These are phyloP conservation scores for Anguilla megastoma DNA, from an alignment of 2,797 vertebrate genomes.

Conservation along the genomic window DNA sequence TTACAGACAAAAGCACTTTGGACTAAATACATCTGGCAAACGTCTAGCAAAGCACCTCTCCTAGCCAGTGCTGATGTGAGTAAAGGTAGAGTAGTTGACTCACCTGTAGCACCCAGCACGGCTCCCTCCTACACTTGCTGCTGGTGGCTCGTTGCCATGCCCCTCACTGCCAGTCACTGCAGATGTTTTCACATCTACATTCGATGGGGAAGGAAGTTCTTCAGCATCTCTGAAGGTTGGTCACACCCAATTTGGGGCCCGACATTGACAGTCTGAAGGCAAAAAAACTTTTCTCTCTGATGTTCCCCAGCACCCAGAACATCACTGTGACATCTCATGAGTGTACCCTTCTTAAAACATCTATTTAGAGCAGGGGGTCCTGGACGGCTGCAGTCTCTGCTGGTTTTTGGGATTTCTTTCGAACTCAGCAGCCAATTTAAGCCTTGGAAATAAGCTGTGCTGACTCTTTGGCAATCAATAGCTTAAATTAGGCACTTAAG, in stretches of 20 bases:
- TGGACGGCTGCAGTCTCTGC: not conserved
- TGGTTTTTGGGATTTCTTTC: not conserved
- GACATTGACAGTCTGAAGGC: not conserved
- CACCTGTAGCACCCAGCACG: conserved; percentile 28
- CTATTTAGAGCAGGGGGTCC: not conserved
- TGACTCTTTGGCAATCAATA: too few species aligned
- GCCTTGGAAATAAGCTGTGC: too few species aligned
- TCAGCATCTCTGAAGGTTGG: conserved; percentile 40
- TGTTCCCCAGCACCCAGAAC: not conserved
- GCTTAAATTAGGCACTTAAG: too few species aligned
- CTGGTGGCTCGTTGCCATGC: conserved; percentile 38
- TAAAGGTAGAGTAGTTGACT: conserved; percentile 1
- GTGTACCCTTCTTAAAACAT: conserved; percentile 53
- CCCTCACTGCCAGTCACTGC: conserved; percentile 32
- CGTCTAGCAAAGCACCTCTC: conserved; percentile 25
- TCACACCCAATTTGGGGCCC: conserved; percentile 39
- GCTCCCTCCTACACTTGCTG: conserved; percentile 47
- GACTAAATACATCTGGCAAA: conserved; percentile 26
- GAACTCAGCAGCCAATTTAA: not conserved
- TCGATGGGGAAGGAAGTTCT: conserved; percentile 64
- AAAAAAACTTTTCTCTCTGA: not conserved
- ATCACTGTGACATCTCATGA: too few species aligned
- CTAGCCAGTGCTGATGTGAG: conserved; percentile 39
- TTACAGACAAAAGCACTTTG: not conserved
- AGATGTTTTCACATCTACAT: conserved; percentile 48